phyloP scores from a whole-genome alignment of 2,888 invertebrate species.

The Melinaea marsaeus region DNA sequence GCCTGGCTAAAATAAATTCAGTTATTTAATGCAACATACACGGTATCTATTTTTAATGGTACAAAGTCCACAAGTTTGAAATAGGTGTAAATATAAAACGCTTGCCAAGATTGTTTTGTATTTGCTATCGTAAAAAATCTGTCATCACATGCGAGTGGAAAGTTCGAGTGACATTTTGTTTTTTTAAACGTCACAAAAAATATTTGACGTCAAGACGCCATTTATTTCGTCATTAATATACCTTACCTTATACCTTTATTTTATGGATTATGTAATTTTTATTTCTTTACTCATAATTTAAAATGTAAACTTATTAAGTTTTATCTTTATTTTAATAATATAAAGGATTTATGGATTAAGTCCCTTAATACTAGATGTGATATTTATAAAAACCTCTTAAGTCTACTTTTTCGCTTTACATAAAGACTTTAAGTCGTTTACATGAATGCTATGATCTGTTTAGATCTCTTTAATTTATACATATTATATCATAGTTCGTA shows the following conservation, averaged over 20 bases:
- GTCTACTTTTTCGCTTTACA: too few species aligned
- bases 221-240: neutral
- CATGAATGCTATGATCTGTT: too few species aligned
- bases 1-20: neutral
- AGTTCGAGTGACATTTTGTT: neutral
- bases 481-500: too few species aligned
- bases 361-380: too few species aligned
- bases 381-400: too few species aligned
- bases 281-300: too few species aligned
- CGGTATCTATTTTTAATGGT: neutral
- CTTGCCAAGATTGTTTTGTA: conserved; percentile 15
- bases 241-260: neutral
- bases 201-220: neutral
- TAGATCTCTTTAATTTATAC: too few species aligned
- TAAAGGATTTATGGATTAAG: too few species aligned
- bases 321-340: too few species aligned
- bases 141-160: neutral
- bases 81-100: conserved; percentile 15
- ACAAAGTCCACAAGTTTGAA: conserved; percentile 16
- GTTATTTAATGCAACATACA: neutral
- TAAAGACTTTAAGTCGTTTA: too few species aligned
- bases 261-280: too few species aligned
- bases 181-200: conserved; percentile 3
- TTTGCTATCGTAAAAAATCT: neutral
- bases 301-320: too few species aligned